Base-by-base conservation (phyloP, 2,888 invertebrate species). In the Heliconius sara region DNA sequence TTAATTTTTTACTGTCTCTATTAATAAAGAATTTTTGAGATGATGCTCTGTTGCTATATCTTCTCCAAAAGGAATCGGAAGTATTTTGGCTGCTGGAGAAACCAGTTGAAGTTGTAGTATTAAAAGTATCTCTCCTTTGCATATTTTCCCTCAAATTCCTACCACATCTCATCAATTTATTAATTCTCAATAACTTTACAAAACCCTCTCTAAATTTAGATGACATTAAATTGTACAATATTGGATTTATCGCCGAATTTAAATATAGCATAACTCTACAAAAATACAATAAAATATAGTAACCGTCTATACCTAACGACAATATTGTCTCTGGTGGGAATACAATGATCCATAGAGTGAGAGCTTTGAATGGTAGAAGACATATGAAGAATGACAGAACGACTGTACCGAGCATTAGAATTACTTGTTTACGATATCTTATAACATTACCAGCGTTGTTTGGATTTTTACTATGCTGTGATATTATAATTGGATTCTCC, bases 331-430 rank as follows among this genome's bases (percentile, higher is more conserved):
- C 97, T 0, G 96, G 95, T 52, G 97, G 97, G 71, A 97, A 97
- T 80, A 97, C 96, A 78, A 99, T 97, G 80, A 98, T 97, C 98
- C 98, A 98, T 71, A 99, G 93, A 0, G 97, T 98, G 70, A 99
- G 96, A 3, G 98, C 97, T 83, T 98, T 96, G 91, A 99, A 98
- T 0, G 99, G 99, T 81, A 99, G 92, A 68, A 99, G 95, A 88
- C 98, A 99, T 77, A 98, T 93, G 91, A 99, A 99, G 93, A 99
- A 99, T 75, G 98, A 98, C 47, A 98, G 90, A 0, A 99, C 98
- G 0, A 99, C 98, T 0, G 98, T 97, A 12, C 97, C 98, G 57
- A 99, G 93, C 98, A 98, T 98, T 77, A 98, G 93, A 66, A 98
- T 98, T 43, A 98, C 97, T 95, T 97, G 97, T 86, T 97, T 97